phyloP scores from a whole-genome alignment of 2,113 vertebrate genomes.

The Syngnathus floridae region DNA sequence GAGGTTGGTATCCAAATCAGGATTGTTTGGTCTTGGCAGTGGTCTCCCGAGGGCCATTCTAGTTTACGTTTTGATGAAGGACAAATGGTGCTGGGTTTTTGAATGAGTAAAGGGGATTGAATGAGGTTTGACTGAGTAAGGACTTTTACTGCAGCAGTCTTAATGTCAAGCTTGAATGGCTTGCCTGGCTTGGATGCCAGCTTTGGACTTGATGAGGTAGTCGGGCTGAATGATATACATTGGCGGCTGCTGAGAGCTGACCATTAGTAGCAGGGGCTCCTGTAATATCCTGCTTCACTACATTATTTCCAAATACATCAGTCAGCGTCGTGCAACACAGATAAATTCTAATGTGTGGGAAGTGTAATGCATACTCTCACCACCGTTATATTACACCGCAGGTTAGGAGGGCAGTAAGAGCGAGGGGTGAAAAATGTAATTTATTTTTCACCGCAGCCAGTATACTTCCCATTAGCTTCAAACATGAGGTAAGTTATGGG shows the following conservation, averaged over 20 bases:
- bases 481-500: constrained; percentile 77
- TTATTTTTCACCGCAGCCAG: constrained; percentile 77
- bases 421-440: constrained; percentile 64
- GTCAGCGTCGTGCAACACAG: constrained; percentile 79
- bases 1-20: background rate
- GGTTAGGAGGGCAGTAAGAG: constrained; percentile 83
- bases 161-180: constrained; percentile 45
- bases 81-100: background rate
- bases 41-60: background rate
- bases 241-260: constrained; percentile 83
- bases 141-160: constrained; percentile 31
- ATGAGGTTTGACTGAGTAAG: constrained; percentile 2
- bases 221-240: constrained; percentile 88
- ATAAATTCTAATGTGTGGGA: constrained; percentile 90
- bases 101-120: background rate
- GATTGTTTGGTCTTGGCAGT: background rate
- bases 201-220: constrained; percentile 76
- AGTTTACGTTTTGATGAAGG: background rate
- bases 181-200: constrained; percentile 37
- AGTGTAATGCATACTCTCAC: constrained; percentile 86
- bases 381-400: constrained; percentile 85
- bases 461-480: constrained; percentile 81
- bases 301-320: constrained; percentile 99
- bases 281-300: constrained; percentile 87
- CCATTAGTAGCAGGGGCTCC: constrained; percentile 85